Evolutionary conservation across 2,113 vertebrate genomes (phyloP).

Genomic region (Chloropsis hardwickii): DNA sequence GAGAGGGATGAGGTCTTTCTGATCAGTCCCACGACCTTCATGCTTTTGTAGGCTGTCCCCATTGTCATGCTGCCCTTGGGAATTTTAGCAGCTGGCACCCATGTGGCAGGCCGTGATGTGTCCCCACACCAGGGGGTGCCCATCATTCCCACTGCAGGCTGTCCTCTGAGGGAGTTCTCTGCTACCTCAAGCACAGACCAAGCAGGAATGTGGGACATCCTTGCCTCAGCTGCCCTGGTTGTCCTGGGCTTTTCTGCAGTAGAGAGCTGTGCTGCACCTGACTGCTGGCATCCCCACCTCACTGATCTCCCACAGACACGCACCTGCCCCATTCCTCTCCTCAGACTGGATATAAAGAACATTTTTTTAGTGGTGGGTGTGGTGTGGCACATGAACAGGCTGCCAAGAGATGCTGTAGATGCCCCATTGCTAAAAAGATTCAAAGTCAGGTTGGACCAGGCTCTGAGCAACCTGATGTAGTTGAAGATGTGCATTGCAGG

Average conservation of each 20-base stretch:
- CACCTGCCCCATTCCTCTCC: neutral
- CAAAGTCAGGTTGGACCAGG: neutral
- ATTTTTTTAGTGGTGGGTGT: rapidly evolving
- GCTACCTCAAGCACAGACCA: neutral
- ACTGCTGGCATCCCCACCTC: neutral
- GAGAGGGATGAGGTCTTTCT: neutral
- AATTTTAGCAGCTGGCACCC: neutral
- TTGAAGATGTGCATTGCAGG: neutral
- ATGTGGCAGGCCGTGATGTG: neutral
- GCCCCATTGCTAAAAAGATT: neutral
- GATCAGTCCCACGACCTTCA: neutral
- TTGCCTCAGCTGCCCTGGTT: neutral
- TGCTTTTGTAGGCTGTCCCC: neutral
- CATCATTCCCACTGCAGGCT: neutral
- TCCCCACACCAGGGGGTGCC: neutral
- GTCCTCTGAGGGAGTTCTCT: neutral
- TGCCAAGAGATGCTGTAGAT: neutral
- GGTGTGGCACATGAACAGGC: neutral
- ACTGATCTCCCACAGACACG: rapidly evolving
- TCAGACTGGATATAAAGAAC: neutral
- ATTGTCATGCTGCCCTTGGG: neutral
- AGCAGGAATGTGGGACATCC: neutral
- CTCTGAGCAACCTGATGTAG: neutral
- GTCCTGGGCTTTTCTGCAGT: rapidly evolving
- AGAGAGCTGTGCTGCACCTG: neutral